phyloP scores from a whole-genome alignment of 2,797 vertebrate genomes.

The Thunnus albacares region DNA sequence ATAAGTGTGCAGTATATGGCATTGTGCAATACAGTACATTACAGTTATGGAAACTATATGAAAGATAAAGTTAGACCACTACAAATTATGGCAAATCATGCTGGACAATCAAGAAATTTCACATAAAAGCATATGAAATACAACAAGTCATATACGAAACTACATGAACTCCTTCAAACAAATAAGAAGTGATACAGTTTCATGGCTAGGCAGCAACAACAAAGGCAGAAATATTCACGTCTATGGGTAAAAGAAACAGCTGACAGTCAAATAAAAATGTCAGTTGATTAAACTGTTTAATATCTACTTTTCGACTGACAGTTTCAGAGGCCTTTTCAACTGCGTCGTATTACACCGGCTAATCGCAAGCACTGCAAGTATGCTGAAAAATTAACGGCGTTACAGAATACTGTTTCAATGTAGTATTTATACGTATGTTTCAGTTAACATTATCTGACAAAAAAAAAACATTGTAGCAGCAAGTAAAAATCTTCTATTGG shows the following conservation, averaged over 20 bases:
- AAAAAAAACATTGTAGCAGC: constrained; percentile 84
- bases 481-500: constrained; percentile 74
- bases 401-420: constrained; percentile 68
- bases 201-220: constrained; percentile 74
- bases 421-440: constrained; percentile 65
- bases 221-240: constrained; percentile 68
- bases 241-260: constrained; percentile 59
- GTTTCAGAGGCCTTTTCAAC: constrained; percentile 47
- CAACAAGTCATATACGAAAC: constrained; percentile 77
- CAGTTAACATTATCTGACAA: constrained; percentile 61
- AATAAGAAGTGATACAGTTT: constrained; percentile 67
- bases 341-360: constrained; percentile 53
- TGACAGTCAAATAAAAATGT: constrained; percentile 48
- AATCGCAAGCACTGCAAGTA: constrained; percentile 63
- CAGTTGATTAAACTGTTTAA: constrained; percentile 55
- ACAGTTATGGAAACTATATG: constrained; percentile 80
- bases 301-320: constrained; percentile 53
- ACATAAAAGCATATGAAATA: constrained; percentile 78
- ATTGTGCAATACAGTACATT: constrained; percentile 84
- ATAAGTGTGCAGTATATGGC: constrained; percentile 79
- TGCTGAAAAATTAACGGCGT: constrained; percentile 45
- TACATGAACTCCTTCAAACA: constrained; percentile 71
- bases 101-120: constrained; percentile 69
- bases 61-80: constrained; percentile 80
- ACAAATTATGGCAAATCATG: constrained; percentile 81